A percentile compares a stretch with the other conserved stretches of the same genome.
Conservation (phyloP, 2,888 invertebrate genomes). For the Tillus elongatus region DNA sequence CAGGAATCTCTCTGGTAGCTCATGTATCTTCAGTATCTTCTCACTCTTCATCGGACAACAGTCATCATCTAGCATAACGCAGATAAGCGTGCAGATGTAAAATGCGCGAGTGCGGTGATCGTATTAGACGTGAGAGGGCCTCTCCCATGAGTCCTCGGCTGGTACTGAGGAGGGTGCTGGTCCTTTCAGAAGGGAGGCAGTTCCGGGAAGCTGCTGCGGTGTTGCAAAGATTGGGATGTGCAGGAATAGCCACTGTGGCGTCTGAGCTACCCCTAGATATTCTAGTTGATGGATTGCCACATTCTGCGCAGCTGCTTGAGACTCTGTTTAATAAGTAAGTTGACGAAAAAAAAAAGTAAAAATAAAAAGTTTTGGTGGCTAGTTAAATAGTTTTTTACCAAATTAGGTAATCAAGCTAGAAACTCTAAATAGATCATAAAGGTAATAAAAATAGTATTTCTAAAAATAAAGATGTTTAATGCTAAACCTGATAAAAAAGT, state of each 20-base stretch:
- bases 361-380: too few species aligned
- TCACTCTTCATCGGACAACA: too few species aligned
- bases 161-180: slow-evolving; percentile 60
- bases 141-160: slow-evolving; percentile 57
- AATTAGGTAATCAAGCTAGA: too few species aligned
- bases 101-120: slow-evolving; percentile 66
- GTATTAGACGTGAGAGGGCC: slow-evolving; percentile 57
- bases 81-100: too few species aligned
- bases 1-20: too few species aligned
- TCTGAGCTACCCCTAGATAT: slow-evolving; percentile 77
- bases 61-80: too few species aligned
- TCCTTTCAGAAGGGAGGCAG: slow-evolving; percentile 79
- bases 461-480: too few species aligned
- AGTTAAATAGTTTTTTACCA: too few species aligned
- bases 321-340: slow-evolving; percentile 65
- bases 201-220: slow-evolving; percentile 86
- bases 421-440: too few species aligned
- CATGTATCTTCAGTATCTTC: too few species aligned
- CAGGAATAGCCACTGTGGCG: slow-evolving; percentile 67
- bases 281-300: slow-evolving; percentile 81
- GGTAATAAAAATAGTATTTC: too few species aligned
- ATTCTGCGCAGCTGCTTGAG: slow-evolving; percentile 78
- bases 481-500: too few species aligned
- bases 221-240: slow-evolving; percentile 67
- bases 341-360: slow-evolving; percentile 29